Evolutionary conservation across 2,888 invertebrate species (phyloP), one percentile per base, ranked within the genome.

Genomic region (Stenodema calcarata): DNA sequence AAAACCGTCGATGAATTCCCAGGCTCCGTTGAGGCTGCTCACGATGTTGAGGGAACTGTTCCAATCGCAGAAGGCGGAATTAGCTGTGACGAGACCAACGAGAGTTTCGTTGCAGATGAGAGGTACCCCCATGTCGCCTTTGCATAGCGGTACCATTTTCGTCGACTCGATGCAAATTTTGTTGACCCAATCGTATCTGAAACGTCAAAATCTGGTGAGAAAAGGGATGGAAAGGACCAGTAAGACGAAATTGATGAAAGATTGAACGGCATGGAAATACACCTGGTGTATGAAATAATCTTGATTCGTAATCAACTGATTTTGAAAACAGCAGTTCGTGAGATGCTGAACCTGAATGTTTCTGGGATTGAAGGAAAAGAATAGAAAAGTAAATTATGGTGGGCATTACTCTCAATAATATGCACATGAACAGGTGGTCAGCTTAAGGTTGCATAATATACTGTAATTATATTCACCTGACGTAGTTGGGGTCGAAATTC

Each of bases 21-120:
- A 54, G 18, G 80, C 80, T 16, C 54, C 80, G 0, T 30, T 30
- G 27, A 80, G n/a, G 35, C 80, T 80, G 54, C 80, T 80, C 47
- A 80, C 54, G 7, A 80, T 30, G 62, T 54, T 80, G 23, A 80
- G 62, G n/a, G 80, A 50, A 14, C 30, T 50, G 80, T 80, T 80
- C 80, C 80, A 80, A 16, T 80, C 80, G 54, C 80, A 80, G 42
- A 80, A 80, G n/a, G 62, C 62, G 11, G 50, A 30, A 28, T 80
- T 80, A 9, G 62, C 80, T 2, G 80, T 80, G 16, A 41, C 41
- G 35, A 80, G 50, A 0, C 80, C 80, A 3, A 80, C 62, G 2
- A 80, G 42, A 30, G 80, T 80, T 23, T 80, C 80, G 62, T 80
- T 80, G 80, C 80, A 80, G 80, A 80, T 80, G 27, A 80, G 62